Conservation (phyloP, 2,113 vertebrate species). For the Sigmodon hispidus region DNA sequence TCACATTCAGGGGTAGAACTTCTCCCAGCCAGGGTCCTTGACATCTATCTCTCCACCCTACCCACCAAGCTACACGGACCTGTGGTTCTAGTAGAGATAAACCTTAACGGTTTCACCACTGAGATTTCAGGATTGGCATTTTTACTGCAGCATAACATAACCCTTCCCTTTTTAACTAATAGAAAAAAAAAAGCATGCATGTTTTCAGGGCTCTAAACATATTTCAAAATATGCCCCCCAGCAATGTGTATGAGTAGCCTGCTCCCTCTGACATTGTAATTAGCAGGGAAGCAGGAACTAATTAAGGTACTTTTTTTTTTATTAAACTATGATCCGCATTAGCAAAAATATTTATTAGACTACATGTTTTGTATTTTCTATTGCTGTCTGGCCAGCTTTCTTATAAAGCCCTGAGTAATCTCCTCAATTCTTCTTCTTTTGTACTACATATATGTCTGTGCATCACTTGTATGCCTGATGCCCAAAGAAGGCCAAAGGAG, state of each 20-base stretch:
- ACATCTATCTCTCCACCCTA: background rate
- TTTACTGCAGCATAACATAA: background rate
- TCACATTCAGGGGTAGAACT: background rate
- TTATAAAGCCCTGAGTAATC: background rate
- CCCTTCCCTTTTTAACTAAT: background rate
- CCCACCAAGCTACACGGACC: background rate
- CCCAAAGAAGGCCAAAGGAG: background rate
- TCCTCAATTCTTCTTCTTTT: no score
- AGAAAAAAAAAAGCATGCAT: background rate
- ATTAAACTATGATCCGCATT: background rate
- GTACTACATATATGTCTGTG: background rate
- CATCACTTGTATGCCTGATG: background rate
- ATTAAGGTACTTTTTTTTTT: background rate
- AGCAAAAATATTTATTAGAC: background rate
- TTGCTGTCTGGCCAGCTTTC: background rate
- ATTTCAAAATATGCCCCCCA: background rate
- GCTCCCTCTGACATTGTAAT: background rate
- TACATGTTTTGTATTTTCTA: background rate
- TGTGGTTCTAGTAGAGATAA: background rate
- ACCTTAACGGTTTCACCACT: background rate
- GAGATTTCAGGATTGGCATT: background rate
- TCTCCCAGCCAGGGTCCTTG: background rate
- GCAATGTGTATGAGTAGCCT: background rate
- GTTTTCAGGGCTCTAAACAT: background rate
- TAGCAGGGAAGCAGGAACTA: background rate